Conservation (phyloP, 1,140 invertebrate species). For the Hesperophylax magnus region DNA sequence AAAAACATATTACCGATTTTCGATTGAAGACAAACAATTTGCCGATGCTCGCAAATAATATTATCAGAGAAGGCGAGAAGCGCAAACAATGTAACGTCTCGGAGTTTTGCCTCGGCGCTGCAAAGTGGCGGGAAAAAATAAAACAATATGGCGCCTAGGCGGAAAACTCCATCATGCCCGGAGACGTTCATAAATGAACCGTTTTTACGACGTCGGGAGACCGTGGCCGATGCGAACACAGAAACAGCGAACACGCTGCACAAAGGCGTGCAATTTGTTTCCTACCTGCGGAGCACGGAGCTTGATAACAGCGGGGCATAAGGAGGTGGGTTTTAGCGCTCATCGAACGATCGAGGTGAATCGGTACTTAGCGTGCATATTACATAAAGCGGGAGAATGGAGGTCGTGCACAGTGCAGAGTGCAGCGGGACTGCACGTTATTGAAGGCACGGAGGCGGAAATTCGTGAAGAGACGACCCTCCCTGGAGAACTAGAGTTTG, state of each 20-base stretch:
- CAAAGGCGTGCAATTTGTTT: slow-evolving; percentile 41
- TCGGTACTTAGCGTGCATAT: background rate
- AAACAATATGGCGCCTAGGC: slow-evolving; percentile 17
- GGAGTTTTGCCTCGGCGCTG: slow-evolving; percentile 9
- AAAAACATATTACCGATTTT: slow-evolving; percentile 45
- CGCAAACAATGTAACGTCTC: slow-evolving; percentile 19
- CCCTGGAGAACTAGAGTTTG: too few relatives aligned
- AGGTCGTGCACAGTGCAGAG: background rate
- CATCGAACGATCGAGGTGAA: slow-evolving; percentile 6
- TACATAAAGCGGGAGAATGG: background rate
- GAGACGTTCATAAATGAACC: slow-evolving; percentile 36
- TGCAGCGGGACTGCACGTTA: background rate
- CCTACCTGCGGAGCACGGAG: background rate
- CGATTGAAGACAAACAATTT: slow-evolving; percentile 53
- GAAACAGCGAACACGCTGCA: slow-evolving; percentile 9
- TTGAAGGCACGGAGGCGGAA: background rate
- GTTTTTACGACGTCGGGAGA: slow-evolving; percentile 31
- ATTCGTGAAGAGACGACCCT: background rate
- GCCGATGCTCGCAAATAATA: slow-evolving; percentile 48
- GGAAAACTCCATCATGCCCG: slow-evolving; percentile 16
- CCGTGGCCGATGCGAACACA: background rate
- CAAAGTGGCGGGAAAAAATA: slow-evolving; percentile 25
- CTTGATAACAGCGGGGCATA: background rate
- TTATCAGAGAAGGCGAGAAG: slow-evolving; percentile 20
- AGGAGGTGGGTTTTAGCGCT: background rate